These are phyloP conservation scores for Percopsis omiscomaycus DNA, from an alignment of 2,797 vertebrate genomes.

Conservation along the genomic window DNA sequence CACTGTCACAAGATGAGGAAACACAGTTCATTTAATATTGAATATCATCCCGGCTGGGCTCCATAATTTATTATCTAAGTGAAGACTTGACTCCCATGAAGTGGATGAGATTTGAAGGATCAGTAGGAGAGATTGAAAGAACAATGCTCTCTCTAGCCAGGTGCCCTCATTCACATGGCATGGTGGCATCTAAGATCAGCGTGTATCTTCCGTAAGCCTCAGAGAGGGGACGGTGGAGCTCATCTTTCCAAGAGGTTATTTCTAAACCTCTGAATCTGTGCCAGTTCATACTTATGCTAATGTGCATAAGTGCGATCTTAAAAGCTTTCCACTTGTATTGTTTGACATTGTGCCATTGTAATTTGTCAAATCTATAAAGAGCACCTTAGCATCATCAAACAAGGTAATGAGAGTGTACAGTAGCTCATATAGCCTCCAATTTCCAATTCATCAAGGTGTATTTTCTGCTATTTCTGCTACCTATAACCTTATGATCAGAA, in stretches of 20 bases:
- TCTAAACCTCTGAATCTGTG: constrained; percentile 21
- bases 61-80: constrained; percentile 79
- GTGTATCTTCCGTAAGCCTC: constrained; percentile 40
- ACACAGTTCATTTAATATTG: constrained; percentile 78
- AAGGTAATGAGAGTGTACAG: no score
- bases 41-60: constrained; percentile 70
- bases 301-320: constrained; percentile 44
- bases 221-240: constrained; percentile 45
- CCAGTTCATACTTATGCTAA: constrained; percentile 56
- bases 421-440: no score
- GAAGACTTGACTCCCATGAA: constrained; percentile 71
- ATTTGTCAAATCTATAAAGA: constrained; percentile 36
- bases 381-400: not conserved
- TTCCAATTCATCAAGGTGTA: no score
- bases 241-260: constrained; percentile 62
- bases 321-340: constrained; percentile 52
- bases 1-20: constrained; percentile 71
- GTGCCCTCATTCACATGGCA: constrained; percentile 54
- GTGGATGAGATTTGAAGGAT: constrained; percentile 72
- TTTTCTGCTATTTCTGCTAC: no score
- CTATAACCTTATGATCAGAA: no score
- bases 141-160: constrained; percentile 48
- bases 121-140: constrained; percentile 51
- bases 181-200: constrained; percentile 45
- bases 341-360: constrained; percentile 56